These are phyloP conservation scores for Phyto melanocephala DNA, from an alignment of 2,888 invertebrate species.

Conservation along the genomic window DNA sequence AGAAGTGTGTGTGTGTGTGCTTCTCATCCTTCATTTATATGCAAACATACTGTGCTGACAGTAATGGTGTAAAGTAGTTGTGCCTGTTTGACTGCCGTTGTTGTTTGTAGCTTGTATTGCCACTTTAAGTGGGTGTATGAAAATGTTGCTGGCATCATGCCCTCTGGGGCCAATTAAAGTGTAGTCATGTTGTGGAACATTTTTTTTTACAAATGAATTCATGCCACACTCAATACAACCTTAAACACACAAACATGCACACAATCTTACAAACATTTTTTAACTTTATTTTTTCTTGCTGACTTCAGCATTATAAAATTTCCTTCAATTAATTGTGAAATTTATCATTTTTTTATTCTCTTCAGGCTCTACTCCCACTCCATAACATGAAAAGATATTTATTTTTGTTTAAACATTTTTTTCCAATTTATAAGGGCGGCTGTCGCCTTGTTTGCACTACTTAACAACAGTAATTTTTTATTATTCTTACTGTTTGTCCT, in stretches of 20 bases:
- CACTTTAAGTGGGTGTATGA: slow-evolving; percentile 49
- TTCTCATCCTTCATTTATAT: slow-evolving; percentile 27
- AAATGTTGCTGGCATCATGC: slow-evolving; percentile 56
- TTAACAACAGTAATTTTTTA: slow-evolving; percentile 7
- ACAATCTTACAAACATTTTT: slow-evolving; percentile 34
- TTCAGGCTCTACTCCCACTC: neutral
- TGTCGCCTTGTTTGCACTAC: slow-evolving; percentile 9
- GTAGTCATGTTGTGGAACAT: slow-evolving; percentile 58
- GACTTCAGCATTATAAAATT: slow-evolving; percentile 56
- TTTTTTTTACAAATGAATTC: slow-evolving; percentile 56
- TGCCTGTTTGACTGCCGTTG: neutral
- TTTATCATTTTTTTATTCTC: slow-evolving; percentile 46
- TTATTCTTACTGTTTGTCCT: slow-evolving; percentile 28
- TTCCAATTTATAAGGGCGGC: neutral
- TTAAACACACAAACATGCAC: slow-evolving; percentile 31
- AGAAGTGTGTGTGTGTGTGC: neutral
- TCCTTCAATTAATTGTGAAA: slow-evolving; percentile 63
- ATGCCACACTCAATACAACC: neutral
- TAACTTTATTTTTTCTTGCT: slow-evolving; percentile 18
- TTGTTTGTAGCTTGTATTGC: neutral
- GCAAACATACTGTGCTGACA: slow-evolving; percentile 10
- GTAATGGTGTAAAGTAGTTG: slow-evolving; percentile 53
- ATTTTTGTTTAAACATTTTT: neutral
- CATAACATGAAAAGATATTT: neutral
- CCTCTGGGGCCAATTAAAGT: slow-evolving; percentile 64